Evolutionary conservation across 2,888 invertebrate genomes (phyloP), one percentile per base, ranked within the genome.

Genomic region (Dryocosmus kuriphilus): DNA sequence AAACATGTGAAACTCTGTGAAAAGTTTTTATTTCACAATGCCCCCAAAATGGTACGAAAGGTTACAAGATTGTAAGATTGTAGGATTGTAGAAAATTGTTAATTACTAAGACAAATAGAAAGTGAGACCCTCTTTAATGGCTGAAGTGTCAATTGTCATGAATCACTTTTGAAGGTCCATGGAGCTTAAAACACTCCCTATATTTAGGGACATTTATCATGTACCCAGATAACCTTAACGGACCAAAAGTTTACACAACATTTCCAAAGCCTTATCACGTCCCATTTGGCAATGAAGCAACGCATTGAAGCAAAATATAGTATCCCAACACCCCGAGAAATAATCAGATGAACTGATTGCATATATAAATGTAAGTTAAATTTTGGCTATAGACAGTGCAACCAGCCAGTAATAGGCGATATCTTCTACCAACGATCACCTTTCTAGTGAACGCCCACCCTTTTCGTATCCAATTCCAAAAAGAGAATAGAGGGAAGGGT

Each of bases 341-440:
- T 71, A 71, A 71, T 32, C 71, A 71, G 30, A 71, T 41, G 14
- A 24, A n/a, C 46, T 51, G 71, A 51, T 71, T 71, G 22, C n/a
- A 71, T 71, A 30, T 27, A 32, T 22, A 55, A 32, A 71, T 71
- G 32, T 30, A 14, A 71, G 51, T 71, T 51, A n/a, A 55, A 71
- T 51, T 51, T 51, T 32, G 32, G 30, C 32, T 55, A 55, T 55
- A 71, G 30, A 22, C 51, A 71, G 16, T 46, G 41, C 5, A 41
- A 41, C 41, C 30, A 46, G 41, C 16, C 27, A 67, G 46, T 41
- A 62, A 65, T n/a, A 76, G 24, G 11, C 71, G 35, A 76, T 74
- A 75, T 77, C 78, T 79, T 79, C 35, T 71, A 46, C 38, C 57
- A 35, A 80, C 75, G 35, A 74, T 75, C 46, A 35, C 74, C 76